Evolutionary conservation across 1,140 invertebrate species (phyloP), one percentile per base, ranked within the genome.

Genomic region (Neuroterus valhalla): DNA sequence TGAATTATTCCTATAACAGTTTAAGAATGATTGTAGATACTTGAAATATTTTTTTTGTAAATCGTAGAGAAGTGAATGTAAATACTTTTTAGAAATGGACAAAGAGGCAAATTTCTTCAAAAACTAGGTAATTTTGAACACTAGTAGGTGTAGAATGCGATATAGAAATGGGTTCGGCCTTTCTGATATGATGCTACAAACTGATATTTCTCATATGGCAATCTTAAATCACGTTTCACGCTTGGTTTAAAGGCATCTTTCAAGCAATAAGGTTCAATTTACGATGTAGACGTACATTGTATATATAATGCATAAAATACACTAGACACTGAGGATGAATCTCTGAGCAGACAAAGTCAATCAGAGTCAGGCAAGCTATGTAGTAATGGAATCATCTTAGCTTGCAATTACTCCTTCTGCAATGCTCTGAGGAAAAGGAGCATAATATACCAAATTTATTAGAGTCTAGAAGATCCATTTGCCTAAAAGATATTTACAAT

Each of bases 231-330:
- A 19, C 11, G 52, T 55, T 55, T 55, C 21, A 15, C 52, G 52
- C 50, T 52, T 52, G 50, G 50, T 52, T 52, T 52, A 19, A 52
- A 52, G 50, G 50, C 21, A 52, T 52, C 50, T 52, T 52, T 52
- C 17, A 38, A 38, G 31, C 31, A 38, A 38, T 38, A 38, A 38
- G 31, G 46, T 48, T 48, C 46, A 48, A 48, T 48, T 48, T 48
- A 48, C 17, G 46, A 48, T 17, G 46, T 12, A 52, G 50, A 55
- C 19, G 52, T 26, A 55, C 14, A 55, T 23, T 26, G 52, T 55
- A 55, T 55, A 55, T 62, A 11, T 17, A 19, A 10, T 17, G 17
- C 17, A 48, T 48, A 48, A 48, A 48, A 15, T n/a, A 19, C 2
- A 48, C 46, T n/a, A 48, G 46, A 48, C 46, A n/a, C 46, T 17